Conservation (phyloP, 2,113 vertebrate species). For the Jaculus jaculus region DNA sequence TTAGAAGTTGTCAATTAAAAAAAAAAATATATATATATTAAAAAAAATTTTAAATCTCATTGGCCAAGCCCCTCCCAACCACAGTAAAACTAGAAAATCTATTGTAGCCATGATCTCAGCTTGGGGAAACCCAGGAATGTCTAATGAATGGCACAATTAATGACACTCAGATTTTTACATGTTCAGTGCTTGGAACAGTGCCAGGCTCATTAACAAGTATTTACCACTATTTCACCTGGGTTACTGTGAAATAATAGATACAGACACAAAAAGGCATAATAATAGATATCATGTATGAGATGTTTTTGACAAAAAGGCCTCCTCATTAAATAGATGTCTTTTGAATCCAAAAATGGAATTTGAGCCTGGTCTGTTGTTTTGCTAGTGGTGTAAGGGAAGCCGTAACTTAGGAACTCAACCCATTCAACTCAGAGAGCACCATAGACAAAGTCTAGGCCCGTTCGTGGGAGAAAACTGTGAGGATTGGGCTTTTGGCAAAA, state of each 20-base stretch:
- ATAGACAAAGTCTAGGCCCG: not conserved
- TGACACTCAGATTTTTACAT: not conserved
- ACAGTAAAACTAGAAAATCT: not conserved
- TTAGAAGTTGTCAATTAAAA: no score
- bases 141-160: fast-evolving
- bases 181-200: not conserved
- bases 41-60: no score
- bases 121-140: no score
- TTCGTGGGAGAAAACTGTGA: not conserved
- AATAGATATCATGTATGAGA: not conserved
- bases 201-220: not conserved
- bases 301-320: not conserved
- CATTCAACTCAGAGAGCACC: not conserved
- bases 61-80: not conserved
- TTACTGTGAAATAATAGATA: not conserved
- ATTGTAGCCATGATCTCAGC: not conserved
- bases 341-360: not conserved
- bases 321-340: not conserved
- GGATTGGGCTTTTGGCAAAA: not conserved
- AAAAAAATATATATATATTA: no score
- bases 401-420: not conserved
- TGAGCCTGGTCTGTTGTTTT: not conserved
- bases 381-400: not conserved
- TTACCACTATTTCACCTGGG: not conserved
- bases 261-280: not conserved